Conservation (phyloP, 2,113 vertebrate genomes). For the Callopanchax toddi region DNA sequence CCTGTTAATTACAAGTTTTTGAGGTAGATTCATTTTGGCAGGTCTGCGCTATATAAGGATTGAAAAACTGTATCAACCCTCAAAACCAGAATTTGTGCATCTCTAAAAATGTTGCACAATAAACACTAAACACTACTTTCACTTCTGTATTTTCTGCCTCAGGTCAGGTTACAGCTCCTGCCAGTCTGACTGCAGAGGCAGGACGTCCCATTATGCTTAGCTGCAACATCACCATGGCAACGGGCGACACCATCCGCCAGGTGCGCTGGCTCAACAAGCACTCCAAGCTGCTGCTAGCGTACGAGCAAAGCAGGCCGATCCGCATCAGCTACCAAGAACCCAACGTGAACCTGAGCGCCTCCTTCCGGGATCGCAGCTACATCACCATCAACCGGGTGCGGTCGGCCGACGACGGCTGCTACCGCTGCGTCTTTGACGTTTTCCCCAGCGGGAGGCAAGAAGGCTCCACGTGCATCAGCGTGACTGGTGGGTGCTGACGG, state of each 20-base stretch:
- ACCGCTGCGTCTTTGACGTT: conserved; percentile 76
- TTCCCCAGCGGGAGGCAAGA: conserved; percentile 65
- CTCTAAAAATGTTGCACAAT: too few species aligned
- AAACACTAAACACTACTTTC: too few species aligned
- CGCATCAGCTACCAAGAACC: conserved; percentile 27
- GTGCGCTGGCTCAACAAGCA: conserved; percentile 72
- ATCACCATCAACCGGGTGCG: conserved; percentile 66
- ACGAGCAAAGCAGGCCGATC: conserved; percentile 17
- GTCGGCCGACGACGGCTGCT: conserved; percentile 72
- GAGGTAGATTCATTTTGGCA: too few species aligned
- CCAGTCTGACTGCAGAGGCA: conserved; percentile 41
- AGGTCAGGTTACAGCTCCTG: conserved; percentile 66
- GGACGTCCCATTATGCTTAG: conserved; percentile 56
- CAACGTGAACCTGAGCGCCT: conserved; percentile 53
- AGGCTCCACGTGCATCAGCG: conserved; percentile 65
- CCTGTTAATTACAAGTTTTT: too few species aligned
- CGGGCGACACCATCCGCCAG: conserved; percentile 54
- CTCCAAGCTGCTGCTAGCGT: conserved; percentile 62
- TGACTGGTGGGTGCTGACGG: conserved; percentile 61
- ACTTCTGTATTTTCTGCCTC: too few species aligned
- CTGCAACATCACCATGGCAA: conserved; percentile 68
- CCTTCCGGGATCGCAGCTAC: conserved; percentile 46
- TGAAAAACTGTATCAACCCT: too few species aligned
- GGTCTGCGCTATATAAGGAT: too few species aligned
- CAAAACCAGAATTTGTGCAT: too few species aligned